Evolutionary conservation across 2,113 vertebrate species (phyloP).

Genomic region (Petromus typicus): DNA sequence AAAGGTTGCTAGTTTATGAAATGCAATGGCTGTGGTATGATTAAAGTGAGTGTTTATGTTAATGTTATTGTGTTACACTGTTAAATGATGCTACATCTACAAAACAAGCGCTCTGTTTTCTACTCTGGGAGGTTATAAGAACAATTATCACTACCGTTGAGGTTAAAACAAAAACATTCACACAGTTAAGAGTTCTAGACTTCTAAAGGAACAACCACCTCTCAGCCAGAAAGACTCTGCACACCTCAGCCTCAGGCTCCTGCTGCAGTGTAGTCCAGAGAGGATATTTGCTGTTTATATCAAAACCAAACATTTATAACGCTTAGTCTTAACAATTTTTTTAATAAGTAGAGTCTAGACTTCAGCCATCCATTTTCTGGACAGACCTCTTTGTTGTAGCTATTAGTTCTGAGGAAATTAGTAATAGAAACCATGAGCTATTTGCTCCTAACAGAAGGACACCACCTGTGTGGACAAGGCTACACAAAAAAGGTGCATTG

Average conservation of each 20-base stretch:
- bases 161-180: background rate
- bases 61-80: background rate
- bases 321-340: background rate
- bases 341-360: background rate
- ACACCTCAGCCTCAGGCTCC: rapidly evolving
- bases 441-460: background rate
- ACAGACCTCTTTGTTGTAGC: too few species aligned
- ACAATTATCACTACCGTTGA: background rate
- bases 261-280: background rate
- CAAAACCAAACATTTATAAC: background rate
- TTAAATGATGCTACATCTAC: background rate
- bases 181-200: background rate
- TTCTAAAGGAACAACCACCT: background rate
- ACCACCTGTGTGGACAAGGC: too few species aligned
- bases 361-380: background rate
- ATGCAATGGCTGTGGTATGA: background rate
- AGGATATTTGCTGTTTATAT: background rate
- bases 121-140: background rate
- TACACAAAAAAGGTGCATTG: background rate
- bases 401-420: background rate
- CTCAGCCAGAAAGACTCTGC: background rate
- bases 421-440: background rate
- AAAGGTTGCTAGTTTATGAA: background rate
- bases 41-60: background rate
- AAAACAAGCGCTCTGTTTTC: background rate